These are phyloP conservation scores for Zelleria hepariella DNA, from an alignment of 2,888 invertebrate genomes.

Conservation along the genomic window DNA sequence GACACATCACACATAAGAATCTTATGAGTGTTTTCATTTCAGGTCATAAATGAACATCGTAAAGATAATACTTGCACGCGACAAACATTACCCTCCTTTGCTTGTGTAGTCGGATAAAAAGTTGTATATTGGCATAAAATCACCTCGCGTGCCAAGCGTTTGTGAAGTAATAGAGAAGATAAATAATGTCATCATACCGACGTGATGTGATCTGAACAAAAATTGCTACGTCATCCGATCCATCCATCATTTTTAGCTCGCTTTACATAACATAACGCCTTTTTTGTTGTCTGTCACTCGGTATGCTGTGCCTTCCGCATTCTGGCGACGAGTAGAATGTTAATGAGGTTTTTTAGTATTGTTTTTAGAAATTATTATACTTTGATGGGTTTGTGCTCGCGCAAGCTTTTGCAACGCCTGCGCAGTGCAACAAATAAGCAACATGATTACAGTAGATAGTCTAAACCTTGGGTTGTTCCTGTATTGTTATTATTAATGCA, in stretches of 20 bases:
- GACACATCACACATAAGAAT: too few relatives aligned
- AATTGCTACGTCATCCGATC: neutral
- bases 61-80: too few relatives aligned
- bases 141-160: neutral
- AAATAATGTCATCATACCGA: neutral
- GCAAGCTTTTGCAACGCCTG: too few relatives aligned
- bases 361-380: neutral
- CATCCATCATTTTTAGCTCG: neutral
- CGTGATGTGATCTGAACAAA: neutral
- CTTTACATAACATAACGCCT: neutral
- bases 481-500: too few relatives aligned
- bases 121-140: neutral
- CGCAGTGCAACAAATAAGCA: too few relatives aligned
- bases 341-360: neutral
- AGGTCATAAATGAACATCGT: too few relatives aligned
- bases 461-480: too few relatives aligned
- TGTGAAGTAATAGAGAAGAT: neutral
- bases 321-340: neutral
- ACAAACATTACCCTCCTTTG: too few relatives aligned
- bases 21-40: too few relatives aligned
- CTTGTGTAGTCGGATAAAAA: neutral
- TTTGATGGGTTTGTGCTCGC: too few relatives aligned
- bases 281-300: neutral
- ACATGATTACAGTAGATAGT: too few relatives aligned
- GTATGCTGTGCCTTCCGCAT: slow-evolving; percentile 1